A percentile compares a stretch with the other conserved stretches of the same genome.
Evolutionary conservation across 2,888 invertebrate species (phyloP).

Genomic region (Pristionchus mayeri): DNA sequence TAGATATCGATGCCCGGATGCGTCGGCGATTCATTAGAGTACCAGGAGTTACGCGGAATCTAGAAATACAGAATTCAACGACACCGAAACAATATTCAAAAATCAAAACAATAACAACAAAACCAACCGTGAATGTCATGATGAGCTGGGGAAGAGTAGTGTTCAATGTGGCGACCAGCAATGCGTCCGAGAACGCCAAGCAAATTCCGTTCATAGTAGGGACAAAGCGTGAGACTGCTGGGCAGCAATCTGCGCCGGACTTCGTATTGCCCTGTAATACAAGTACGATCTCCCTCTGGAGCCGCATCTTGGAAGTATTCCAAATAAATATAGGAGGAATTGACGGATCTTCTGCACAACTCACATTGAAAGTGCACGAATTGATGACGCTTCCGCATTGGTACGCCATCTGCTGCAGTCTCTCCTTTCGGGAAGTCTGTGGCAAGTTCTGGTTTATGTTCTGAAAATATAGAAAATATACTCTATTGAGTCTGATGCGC

Average conservation of each 20-base stretch:
- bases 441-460: slow-evolving; percentile 10
- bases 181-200: slow-evolving; percentile 26
- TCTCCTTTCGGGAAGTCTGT: slow-evolving; percentile 54
- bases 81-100: neutral
- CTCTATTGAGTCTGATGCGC: too few relatives aligned
- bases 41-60: slow-evolving; percentile 66
- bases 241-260: slow-evolving; percentile 1
- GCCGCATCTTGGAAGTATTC: too few relatives aligned
- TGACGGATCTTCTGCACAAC: neutral
- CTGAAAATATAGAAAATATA: neutral
- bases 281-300: too few relatives aligned
- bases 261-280: neutral
- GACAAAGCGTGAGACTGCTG: slow-evolving; percentile 25
- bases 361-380: slow-evolving; percentile 52
- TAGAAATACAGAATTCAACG: slow-evolving; percentile 46
- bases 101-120: neutral
- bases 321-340: too few relatives aligned
- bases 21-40: slow-evolving; percentile 52
- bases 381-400: slow-evolving; percentile 64
- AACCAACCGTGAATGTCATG: slow-evolving; percentile 41
- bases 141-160: slow-evolving; percentile 5
- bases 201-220: slow-evolving; percentile 45
- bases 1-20: slow-evolving; percentile 66
- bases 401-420: slow-evolving; percentile 59
- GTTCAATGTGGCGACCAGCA: neutral